A percentile compares a stretch with the other conserved stretches of the same genome.
These are phyloP conservation scores for Adoxophyes honmai DNA, from an alignment of 1,140 invertebrate species.

Conservation along the genomic window DNA sequence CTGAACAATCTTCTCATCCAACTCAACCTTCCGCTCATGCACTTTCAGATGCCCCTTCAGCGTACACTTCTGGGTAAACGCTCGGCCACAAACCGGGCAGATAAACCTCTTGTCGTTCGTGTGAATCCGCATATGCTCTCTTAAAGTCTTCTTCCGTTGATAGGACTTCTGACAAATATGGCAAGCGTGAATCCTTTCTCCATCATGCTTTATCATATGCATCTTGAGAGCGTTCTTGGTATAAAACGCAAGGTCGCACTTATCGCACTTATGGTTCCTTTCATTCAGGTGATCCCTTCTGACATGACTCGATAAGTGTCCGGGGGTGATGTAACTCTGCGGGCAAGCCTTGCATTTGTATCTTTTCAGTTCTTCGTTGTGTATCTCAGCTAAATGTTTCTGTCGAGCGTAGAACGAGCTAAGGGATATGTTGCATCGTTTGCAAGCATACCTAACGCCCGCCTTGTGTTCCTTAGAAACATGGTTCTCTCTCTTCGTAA, in stretches of 20 bases:
- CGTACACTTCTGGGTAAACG: slow-evolving; percentile 80
- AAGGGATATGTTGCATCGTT: slow-evolving; percentile 50
- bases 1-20: slow-evolving; percentile 23
- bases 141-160: slow-evolving; percentile 73
- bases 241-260: slow-evolving; percentile 68
- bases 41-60: slow-evolving; percentile 72
- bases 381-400: slow-evolving; percentile 58
- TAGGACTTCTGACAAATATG: slow-evolving; percentile 65
- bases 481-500: slow-evolving; percentile 59
- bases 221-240: slow-evolving; percentile 80
- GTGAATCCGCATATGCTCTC: slow-evolving; percentile 83
- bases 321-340: slow-evolving; percentile 56
- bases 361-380: slow-evolving; percentile 59
- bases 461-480: slow-evolving; percentile 62
- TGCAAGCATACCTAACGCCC: slow-evolving; percentile 58
- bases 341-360: slow-evolving; percentile 65
- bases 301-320: slow-evolving; percentile 56
- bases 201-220: slow-evolving; percentile 86
- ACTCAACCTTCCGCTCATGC: slow-evolving; percentile 49
- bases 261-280: slow-evolving; percentile 66
- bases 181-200: slow-evolving; percentile 67
- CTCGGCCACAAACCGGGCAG: slow-evolving; percentile 82
- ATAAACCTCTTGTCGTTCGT: slow-evolving; percentile 85
- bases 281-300: slow-evolving; percentile 68
- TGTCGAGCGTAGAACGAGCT: slow-evolving; percentile 56